phyloP scores from a whole-genome alignment of 2,113 vertebrate species.

The Neoarius graeffei region DNA sequence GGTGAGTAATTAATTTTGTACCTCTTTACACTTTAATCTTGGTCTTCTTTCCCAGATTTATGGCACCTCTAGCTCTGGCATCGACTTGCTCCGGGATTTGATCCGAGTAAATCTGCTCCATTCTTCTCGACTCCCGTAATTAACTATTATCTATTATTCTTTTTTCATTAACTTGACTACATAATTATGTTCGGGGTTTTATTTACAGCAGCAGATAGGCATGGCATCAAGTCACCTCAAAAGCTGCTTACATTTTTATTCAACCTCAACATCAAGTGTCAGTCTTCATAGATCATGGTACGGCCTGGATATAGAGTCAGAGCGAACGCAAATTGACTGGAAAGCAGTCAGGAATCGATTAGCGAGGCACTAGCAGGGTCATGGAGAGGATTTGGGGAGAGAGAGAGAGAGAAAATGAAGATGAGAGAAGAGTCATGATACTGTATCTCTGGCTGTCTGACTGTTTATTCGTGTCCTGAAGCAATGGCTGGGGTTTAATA shows the following conservation, averaged over 20 bases:
- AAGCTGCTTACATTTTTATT: neutral
- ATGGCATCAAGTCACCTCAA: neutral
- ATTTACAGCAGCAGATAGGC: neutral
- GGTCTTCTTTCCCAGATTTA: neutral
- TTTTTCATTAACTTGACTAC: neutral
- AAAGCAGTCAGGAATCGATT: constrained; percentile 1
- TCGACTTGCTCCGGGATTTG: neutral
- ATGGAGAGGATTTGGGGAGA: neutral
- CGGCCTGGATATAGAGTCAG: neutral
- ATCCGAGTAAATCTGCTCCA: neutral
- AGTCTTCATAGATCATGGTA: neutral
- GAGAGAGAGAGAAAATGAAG: neutral
- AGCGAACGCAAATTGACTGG: constrained; percentile 10
- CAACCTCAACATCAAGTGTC: neutral
- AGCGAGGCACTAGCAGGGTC: neutral
- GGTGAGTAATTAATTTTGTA: neutral
- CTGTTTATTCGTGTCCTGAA: constrained; percentile 28
- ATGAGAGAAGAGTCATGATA: neutral
- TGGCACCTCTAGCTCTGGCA: neutral
- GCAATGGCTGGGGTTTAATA: constrained; percentile 43
- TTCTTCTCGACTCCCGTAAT: neutral
- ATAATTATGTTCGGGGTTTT: neutral
- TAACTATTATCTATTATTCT: neutral
- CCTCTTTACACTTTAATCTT: neutral
- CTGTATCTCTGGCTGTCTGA: constrained; percentile 48